Base-by-base conservation (phyloP, 2,113 vertebrate genomes). In the Hydrolagus affinis region DNA sequence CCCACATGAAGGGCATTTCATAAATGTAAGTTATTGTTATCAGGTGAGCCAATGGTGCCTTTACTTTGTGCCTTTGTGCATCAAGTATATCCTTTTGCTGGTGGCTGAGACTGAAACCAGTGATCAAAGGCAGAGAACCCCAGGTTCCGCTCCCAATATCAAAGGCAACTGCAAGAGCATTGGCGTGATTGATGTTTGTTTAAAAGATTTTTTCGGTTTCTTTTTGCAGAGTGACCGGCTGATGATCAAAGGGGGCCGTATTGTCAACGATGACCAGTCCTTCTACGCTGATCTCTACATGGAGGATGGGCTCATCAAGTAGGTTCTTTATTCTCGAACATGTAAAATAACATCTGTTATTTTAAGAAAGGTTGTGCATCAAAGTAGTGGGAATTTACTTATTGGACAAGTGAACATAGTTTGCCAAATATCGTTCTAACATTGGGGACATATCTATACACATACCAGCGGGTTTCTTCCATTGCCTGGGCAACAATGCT, bases 301-400 rank as follows among this genome's bases (percentile, higher is more conserved):
- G 95, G 97, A 99, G 87, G 97, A 99, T 94, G 97, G 97, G 87
- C 90, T 98, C 89, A 99, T 99, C 89, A 99, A 99, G 97, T 98
- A 95, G 88, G 96, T 93, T 72, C 85, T 57, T 0, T 10, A 60
- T 62, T 28, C 21, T 25, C 44, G 6, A 6, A 6, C 44, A 44
- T 6, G 6, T 44, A 44, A 44, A 3, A 6, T 44, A 44, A 44
- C 44, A 44, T 6, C 44, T 44, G 44, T 44, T 44, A 44, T 44
- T 44, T 44, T 44, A 44, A 44, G 2, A 44, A 44, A 44, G 6
- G 44, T 44, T 44, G 44, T 44, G 44, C 44, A 44, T 44, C 6
- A 44, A 44, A 44, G 44, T 44, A 44, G 44, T 44, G 44, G 44
- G 44, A 44, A 44, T 44, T 44, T 44, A 6, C 44, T 44, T 44